phyloP scores from a whole-genome alignment of 1,140 invertebrate species.

The Drosophila melanica region DNA sequence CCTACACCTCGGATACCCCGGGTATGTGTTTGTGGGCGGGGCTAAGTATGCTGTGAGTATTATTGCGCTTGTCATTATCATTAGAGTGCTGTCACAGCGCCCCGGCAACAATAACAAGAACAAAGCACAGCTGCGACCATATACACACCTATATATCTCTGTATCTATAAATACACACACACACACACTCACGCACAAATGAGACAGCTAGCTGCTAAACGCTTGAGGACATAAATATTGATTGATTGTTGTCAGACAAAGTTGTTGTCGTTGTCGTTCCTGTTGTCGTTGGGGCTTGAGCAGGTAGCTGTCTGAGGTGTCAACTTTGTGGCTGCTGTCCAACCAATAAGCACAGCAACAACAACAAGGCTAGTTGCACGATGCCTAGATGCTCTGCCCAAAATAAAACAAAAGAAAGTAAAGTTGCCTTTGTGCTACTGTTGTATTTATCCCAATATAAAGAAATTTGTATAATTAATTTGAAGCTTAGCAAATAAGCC shows the following conservation, averaged over 20 bases:
- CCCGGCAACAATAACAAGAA: slow-evolving; percentile 22
- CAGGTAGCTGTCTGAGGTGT: slow-evolving; percentile 63
- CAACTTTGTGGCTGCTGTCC: slow-evolving; percentile 66
- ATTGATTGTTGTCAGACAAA: slow-evolving; percentile 77
- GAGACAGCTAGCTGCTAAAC: slow-evolving; percentile 61
- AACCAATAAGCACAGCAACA: slow-evolving; percentile 27
- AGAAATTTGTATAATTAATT: too few relatives aligned
- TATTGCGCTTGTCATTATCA: slow-evolving; percentile 81
- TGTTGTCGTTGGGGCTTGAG: slow-evolving; percentile 7
- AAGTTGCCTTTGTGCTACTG: neutral
- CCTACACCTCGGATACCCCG: neutral
- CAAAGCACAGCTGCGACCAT: slow-evolving; percentile 41
- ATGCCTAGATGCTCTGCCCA: slow-evolving; percentile 18
- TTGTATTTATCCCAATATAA: neutral
- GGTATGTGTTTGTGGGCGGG: slow-evolving; percentile 7
- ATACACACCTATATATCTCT: slow-evolving; percentile 10
- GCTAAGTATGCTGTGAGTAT: slow-evolving; percentile 53
- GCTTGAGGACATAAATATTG: slow-evolving; percentile 76
- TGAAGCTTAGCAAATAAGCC: too few relatives aligned
- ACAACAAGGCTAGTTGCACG: slow-evolving; percentile 7
- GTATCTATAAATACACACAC: slow-evolving; percentile 16
- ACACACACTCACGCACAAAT: slow-evolving; percentile 20
- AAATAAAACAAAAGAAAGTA: neutral
- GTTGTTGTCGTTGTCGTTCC: slow-evolving; percentile 34
- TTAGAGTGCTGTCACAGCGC: slow-evolving; percentile 58